Base-by-base conservation (phyloP, 2,888 invertebrate species). In the Platynereis dumerilii region DNA sequence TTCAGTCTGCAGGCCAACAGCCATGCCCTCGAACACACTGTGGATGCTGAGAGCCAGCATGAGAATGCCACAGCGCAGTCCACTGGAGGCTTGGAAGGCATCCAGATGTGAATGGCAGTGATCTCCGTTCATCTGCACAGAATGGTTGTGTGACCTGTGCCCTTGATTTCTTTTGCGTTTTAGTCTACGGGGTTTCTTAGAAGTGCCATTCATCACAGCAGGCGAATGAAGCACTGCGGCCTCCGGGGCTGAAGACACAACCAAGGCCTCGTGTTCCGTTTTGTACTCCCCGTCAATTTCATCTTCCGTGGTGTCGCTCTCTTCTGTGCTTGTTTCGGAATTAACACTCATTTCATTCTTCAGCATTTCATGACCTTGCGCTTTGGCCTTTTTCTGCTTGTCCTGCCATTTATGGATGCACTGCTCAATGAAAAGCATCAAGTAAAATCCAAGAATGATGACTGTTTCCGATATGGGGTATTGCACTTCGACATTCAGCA, bases 21-120 rank as follows among this genome's bases (percentile, higher is more conserved):
- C 78, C 66, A 83, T 73, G 15, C 83, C 83, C 69, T 83, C 83
- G 69, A 83, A 83, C 26, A 83, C 55, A 26, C 81, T 78, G 70
- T 83, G 83, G 26, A 80, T 69, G 52, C 80, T 78, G n/a, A 81
- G 70, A 1, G 82, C 81, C 10, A 80, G 59, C 48, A 80, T 66
- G 5, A 83, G 69, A n/a, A 82, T 68, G 28, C 79, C 59, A 67
- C 79, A 75, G 17, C 75, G 66, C 39, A 81, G 65, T 3, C 72
- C 69, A 54, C 52, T 61, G 3, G 65, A 60, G 24, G 68, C 56
- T 1, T 60, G 42, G 26, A 67, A 53, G 27, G 69, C 57, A 10
- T 66, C 68, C 20, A 69, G 29, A 60, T 72, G 70, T 2, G 66
- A 60, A 57, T 72, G 71, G 26, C 70, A 66, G 44, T 78, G 75